Percentiles rank a stretch among this genome's conserved stretches.
Evolutionary conservation across 2,113 vertebrate genomes (phyloP).

Genomic region (Clarias magur): DNA sequence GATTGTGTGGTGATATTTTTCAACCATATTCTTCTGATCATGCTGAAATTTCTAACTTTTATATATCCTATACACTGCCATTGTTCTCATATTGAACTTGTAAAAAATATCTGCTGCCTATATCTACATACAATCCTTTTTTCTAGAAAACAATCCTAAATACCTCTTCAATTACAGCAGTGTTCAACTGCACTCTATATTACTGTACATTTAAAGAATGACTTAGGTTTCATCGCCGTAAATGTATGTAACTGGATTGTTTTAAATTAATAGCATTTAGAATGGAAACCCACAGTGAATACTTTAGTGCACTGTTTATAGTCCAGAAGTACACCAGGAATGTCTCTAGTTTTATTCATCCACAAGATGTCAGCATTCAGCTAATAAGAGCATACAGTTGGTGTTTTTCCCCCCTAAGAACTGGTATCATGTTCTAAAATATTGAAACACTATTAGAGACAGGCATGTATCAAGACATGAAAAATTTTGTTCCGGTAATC

Average conservation of each 20-base stretch:
- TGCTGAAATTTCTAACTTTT: conserved; percentile 32
- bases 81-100: conserved; percentile 31
- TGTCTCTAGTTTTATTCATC: neutral
- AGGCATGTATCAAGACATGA: neutral
- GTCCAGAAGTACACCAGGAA: neutral
- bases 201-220: conserved; percentile 65
- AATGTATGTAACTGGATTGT: neutral
- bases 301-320: conserved; percentile 9
- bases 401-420: neutral
- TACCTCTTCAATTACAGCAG: conserved; percentile 37
- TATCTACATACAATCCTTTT: conserved; percentile 41
- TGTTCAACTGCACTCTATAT: conserved; percentile 62
- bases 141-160: conserved; percentile 38
- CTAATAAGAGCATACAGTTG: neutral
- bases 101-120: conserved; percentile 50
- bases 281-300: conserved; percentile 15
- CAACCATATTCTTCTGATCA: conserved; percentile 6
- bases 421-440: neutral
- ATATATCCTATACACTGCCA: conserved; percentile 34
- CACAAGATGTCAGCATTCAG: conserved; percentile 27
- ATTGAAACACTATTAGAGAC: neutral
- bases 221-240: conserved; percentile 32
- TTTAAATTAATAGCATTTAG: neutral
- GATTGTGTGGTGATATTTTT: conserved; percentile 8
- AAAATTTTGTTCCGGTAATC: neutral